Evolutionary conservation across 53 echinoderm and acorn worm species (phyloP).

Genomic region (Luidia sarsii): DNA sequence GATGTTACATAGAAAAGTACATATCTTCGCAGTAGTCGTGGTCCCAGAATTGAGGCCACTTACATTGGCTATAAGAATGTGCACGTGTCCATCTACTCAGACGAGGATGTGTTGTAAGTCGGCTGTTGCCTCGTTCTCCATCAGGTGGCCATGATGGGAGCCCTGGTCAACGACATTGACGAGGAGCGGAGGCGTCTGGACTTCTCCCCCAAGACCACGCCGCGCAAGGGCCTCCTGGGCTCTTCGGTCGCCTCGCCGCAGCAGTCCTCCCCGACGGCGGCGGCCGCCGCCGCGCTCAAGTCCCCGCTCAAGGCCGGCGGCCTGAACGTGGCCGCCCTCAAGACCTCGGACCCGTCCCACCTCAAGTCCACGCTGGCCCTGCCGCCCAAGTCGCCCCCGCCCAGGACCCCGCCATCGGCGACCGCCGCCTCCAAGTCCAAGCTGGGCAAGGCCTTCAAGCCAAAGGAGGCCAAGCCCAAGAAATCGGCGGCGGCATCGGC

Average conservation of each 20-base stretch:
- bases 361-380: constrained; percentile 49
- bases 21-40: too few species aligned
- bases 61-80: too few species aligned
- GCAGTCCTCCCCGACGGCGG: too few species aligned
- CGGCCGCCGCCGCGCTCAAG: constrained; percentile 27
- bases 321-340: constrained; percentile 41
- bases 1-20: too few species aligned
- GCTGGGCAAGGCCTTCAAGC: constrained; percentile 57
- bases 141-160: constrained; percentile 93
- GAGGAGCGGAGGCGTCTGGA: constrained; percentile 62
- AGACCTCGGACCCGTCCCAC: constrained; percentile 38
- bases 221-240: constrained; percentile 28
- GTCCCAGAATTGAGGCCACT: too few species aligned
- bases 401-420: constrained; percentile 45
- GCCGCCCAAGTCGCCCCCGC: constrained; percentile 45
- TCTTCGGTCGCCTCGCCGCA: constrained; percentile 10
- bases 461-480: constrained; percentile 20
- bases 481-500: constrained; percentile 10
- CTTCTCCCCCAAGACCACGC: constrained; percentile 50
- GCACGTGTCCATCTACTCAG: too few species aligned
- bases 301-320: constrained; percentile 21
- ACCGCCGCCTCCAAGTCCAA: constrained; percentile 42
- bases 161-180: constrained; percentile 81
- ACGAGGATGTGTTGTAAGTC: too few species aligned
- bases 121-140: too few species aligned